Conservation (phyloP, 2,113 vertebrate genomes). For the Delphinapterus leucas region DNA sequence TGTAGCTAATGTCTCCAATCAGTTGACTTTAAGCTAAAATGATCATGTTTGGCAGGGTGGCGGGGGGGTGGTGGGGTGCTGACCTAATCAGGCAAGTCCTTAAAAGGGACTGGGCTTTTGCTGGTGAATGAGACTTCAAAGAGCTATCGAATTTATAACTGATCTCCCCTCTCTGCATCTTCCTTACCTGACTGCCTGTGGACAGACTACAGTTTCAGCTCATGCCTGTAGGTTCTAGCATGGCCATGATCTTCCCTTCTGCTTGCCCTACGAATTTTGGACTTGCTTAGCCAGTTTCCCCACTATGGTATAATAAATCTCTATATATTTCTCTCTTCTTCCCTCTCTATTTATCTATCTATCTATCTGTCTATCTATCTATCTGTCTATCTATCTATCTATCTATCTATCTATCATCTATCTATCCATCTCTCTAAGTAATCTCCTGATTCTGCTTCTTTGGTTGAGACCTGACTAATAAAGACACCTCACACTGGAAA, state of each 20-base stretch:
- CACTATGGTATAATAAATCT: background rate
- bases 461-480: background rate
- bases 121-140: background rate
- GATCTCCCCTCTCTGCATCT: background rate
- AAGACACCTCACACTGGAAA: background rate
- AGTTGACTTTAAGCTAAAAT: background rate
- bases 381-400: too few relatives aligned
- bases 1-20: background rate
- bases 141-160: background rate
- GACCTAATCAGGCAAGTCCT: background rate
- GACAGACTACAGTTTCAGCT: background rate
- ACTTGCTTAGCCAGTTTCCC: background rate
- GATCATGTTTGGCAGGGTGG: background rate
- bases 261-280: background rate
- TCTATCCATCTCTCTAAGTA: background rate
- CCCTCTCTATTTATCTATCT: background rate
- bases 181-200: background rate
- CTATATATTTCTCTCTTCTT: background rate
- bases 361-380: background rate
- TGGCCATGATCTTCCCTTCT: background rate
- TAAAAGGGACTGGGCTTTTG: background rate
- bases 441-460: background rate
- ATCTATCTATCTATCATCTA: too few relatives aligned
- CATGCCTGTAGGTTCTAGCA: fast-evolving
- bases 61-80: fast-evolving